These are phyloP conservation scores for Horisme vitalbata DNA, from an alignment of 2,888 invertebrate species.

Conservation along the genomic window DNA sequence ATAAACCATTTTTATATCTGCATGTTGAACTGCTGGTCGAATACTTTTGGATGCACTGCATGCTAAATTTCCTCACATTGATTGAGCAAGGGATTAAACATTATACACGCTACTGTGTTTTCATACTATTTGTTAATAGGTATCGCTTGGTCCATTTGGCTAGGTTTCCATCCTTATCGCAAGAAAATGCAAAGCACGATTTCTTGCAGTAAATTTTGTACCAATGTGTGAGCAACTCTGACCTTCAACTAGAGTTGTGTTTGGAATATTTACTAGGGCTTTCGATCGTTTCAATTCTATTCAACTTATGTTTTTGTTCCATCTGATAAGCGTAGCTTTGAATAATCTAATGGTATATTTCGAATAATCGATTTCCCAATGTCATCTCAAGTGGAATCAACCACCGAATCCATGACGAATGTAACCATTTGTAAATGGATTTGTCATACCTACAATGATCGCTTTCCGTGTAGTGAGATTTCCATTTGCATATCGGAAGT, in stretches of 20 bases:
- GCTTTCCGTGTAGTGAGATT: slow-evolving; percentile 1
- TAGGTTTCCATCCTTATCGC: background rate
- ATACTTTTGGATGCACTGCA: background rate
- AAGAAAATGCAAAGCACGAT: slow-evolving; percentile 8
- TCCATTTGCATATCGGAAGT: slow-evolving; percentile 4
- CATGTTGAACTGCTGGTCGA: too few species aligned
- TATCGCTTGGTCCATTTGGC: background rate
- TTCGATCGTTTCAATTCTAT: background rate
- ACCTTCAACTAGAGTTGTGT: slow-evolving; percentile 13
- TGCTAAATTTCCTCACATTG: background rate
- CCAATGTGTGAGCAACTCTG: background rate
- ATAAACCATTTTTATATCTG: too few species aligned
- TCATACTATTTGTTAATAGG: background rate
- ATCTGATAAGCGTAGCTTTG: too few species aligned
- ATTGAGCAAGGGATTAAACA: background rate
- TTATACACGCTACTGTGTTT: background rate
- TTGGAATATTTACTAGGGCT: slow-evolving; percentile 5
- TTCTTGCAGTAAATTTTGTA: slow-evolving; percentile 7
- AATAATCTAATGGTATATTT: background rate
- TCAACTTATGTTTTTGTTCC: too few species aligned
- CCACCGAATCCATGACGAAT: background rate
- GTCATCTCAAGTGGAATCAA: background rate
- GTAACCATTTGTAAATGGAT: background rate
- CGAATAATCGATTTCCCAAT: background rate
- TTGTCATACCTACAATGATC: background rate